Base-by-base conservation (phyloP, 2,888 invertebrate species). In the Altica lythri region DNA sequence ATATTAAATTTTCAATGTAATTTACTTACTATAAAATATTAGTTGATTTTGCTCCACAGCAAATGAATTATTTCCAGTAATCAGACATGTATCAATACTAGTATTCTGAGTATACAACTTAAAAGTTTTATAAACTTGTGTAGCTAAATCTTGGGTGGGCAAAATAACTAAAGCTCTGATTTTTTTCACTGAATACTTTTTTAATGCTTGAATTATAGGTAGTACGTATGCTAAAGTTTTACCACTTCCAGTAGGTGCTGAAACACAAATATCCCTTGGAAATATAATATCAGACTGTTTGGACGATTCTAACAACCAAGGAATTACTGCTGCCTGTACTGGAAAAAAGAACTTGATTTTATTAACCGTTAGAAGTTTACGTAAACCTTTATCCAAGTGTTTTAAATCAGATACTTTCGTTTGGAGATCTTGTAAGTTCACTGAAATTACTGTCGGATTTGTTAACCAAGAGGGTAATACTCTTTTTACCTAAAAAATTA, bases 221-320 rank as follows among this genome's bases (percentile, higher is more conserved):
- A 98, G 77, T 40, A 92, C 93, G 83, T 92, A 98, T 2, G 95
- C 89, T 53, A 98, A 77, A 1, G 98, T 98, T 80, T 98, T 98
- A 13, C 98, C 98, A 79, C 95, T 96, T 12, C 96, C 97, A 1
- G 98, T 98, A 1, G 98, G 96, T 12, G 97, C 95, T 32, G 95
- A 95, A 18, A 99, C 92, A 78, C 98, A 98, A 45, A 96, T 81
- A 75, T 99, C 98, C 63, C 88, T 83, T 0, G 93, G 90, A 77
- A 90, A 85, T 65, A 88, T 80, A 18, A 81, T 78, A 67, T 78
- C 71, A 51, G 85, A 80, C 61, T 83, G 78, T 59, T 79, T 72
- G 61, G 86, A 81, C 57, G 83, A 83, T 65, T 84, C 76, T 22
- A 92, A 72, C 43, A 94, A 78, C 81, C 88, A 91, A 2, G 90